Conservation (phyloP, 1,140 invertebrate genomes). For the Drosophila suzukii region DNA sequence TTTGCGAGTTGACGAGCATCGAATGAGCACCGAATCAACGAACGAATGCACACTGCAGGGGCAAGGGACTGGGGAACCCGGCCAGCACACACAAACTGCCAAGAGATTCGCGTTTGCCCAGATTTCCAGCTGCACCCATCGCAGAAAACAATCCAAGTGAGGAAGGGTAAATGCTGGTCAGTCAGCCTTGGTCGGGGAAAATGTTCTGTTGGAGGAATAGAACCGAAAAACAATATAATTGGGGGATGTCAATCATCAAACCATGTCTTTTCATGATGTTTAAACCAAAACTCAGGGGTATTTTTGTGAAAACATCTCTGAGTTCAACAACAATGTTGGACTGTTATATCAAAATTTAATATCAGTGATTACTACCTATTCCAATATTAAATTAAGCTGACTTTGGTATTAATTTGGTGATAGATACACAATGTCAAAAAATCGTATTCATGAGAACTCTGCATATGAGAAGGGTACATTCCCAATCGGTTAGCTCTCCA, state of each 20-base stretch:
- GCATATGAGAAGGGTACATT: conserved; percentile 3
- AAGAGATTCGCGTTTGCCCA: conserved; percentile 51
- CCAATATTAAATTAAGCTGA: neutral
- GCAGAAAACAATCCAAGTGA: conserved; percentile 24
- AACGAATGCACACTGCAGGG: conserved; percentile 36
- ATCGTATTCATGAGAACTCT: neutral
- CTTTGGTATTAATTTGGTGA: too few relatives aligned
- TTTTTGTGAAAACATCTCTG: too few relatives aligned
- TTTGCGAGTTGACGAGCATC: conserved; percentile 59
- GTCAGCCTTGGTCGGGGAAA: neutral
- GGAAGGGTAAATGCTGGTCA: conserved; percentile 1
- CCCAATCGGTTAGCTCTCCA: conserved; percentile 9
- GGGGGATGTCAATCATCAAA: neutral
- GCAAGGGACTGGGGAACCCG: neutral
- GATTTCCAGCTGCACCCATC: conserved; percentile 28
- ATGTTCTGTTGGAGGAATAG: neutral
- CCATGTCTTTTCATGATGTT: too few relatives aligned
- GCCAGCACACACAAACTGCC: conserved; percentile 44
- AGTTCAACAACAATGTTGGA: too few relatives aligned
- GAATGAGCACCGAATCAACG: conserved; percentile 31
- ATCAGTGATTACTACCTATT: too few relatives aligned
- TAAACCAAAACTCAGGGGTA: too few relatives aligned
- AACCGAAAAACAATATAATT: neutral
- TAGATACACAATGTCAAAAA: neutral
- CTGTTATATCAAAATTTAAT: too few relatives aligned